These are phyloP conservation scores for Anoncus sp. DNA, from an alignment of 2,888 invertebrate genomes.

Conservation along the genomic window DNA sequence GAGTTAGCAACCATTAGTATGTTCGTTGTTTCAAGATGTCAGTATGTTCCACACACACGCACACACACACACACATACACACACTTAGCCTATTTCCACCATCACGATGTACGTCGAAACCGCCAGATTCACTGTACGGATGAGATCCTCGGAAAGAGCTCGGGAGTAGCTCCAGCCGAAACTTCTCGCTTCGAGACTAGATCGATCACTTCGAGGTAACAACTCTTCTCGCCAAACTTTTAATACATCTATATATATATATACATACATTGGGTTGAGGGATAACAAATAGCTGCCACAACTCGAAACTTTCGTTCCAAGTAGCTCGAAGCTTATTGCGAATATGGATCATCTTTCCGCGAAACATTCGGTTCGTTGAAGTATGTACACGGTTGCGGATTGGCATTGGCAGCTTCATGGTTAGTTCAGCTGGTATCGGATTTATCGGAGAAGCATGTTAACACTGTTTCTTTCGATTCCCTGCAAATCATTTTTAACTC, in stretches of 20 bases:
- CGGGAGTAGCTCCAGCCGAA: constrained; percentile 42
- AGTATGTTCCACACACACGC: background rate
- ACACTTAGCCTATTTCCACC: background rate
- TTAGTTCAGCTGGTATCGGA: background rate
- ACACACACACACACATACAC: background rate
- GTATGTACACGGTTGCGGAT: constrained; percentile 12
- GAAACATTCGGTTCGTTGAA: constrained; percentile 26
- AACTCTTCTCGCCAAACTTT: constrained; percentile 29
- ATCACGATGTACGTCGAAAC: constrained; percentile 44
- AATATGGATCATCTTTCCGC: constrained; percentile 60
- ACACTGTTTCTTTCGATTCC: no score
- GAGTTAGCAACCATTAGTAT: background rate
- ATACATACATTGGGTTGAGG: no score
- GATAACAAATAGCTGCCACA: constrained; percentile 58
- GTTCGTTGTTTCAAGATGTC: constrained; percentile 13
- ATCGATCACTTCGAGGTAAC: constrained; percentile 57
- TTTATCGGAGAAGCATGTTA: no score
- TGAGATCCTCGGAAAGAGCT: constrained; percentile 30
- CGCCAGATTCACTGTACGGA: constrained; percentile 39
- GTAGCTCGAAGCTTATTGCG: constrained; percentile 55
- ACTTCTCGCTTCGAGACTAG: constrained; percentile 50
- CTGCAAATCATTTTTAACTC: no score
- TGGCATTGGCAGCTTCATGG: background rate
- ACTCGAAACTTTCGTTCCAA: constrained; percentile 54
- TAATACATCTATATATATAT: constrained; percentile 29